Conservation (phyloP, 2,888 invertebrate species). For the Rotaria macrura region DNA sequence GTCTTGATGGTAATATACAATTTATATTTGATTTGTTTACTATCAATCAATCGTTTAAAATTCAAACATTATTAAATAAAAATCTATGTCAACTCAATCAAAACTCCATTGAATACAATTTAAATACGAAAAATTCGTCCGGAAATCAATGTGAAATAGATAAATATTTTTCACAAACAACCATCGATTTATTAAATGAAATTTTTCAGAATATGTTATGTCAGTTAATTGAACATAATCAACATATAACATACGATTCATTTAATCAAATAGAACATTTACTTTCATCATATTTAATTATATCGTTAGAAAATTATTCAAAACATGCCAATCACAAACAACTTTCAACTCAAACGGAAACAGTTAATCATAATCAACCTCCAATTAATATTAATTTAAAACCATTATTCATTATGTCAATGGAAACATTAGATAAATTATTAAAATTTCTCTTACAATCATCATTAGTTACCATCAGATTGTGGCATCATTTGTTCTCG, state of each 20-base stretch:
- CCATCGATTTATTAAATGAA: not conserved
- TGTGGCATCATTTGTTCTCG: conserved; percentile 16
- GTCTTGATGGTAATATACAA: conserved; percentile 1
- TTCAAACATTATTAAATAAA: not conserved
- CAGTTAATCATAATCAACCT: not conserved
- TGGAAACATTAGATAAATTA: not conserved
- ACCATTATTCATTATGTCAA: conserved; percentile 14
- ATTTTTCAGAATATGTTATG: not conserved
- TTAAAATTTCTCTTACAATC: not conserved
- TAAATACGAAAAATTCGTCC: not conserved
- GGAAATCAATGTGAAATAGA: not conserved
- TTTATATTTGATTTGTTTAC: not conserved
- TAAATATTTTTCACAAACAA: not conserved
- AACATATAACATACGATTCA: not conserved
- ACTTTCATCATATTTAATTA: not conserved
- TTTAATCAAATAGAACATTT: not conserved
- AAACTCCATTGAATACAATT: not conserved
- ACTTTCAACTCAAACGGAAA: not conserved
- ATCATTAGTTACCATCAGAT: not conserved
- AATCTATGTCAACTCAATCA: not conserved
- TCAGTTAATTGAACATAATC: not conserved
- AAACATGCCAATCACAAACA: not conserved
- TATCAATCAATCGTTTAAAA: not conserved
- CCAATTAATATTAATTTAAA: conserved; percentile 3
- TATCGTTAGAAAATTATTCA: not conserved